Evolutionary conservation across 2,113 vertebrate genomes (phyloP), one percentile per base, ranked within the genome.

Genomic region (Hyperoodon ampullatus): DNA sequence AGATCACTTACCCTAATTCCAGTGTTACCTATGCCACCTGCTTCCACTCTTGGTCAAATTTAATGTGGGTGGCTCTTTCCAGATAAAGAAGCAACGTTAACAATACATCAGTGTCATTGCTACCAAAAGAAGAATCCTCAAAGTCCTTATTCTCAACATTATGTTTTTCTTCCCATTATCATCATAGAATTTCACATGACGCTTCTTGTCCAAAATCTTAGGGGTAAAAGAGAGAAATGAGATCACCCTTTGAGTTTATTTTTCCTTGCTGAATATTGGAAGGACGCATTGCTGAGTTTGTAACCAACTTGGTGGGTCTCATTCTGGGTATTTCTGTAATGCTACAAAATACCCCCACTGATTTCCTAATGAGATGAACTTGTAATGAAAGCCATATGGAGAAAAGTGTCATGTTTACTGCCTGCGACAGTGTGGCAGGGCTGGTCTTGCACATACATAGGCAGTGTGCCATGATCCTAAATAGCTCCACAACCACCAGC

Each of bases 341-440:
- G 80, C 92, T 44, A 33, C 80, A 87, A 63, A 95, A 78, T 63
- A 77, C 87, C 81, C 87, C 80, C 81, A 94, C 84, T 95, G 92
- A 72, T 94, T 93, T 97, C 94, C 94, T 94, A 95, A 97, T 92
- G 96, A 94, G 94, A 96, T 93, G 61, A 95, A 84, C 74, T 61
- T 92, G 88, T 90, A 90, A 78, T 81, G 87, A 61, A 95, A 93
- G 96, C 92, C 84, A 94, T 50, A 58, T 85, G 90, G 94, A 92
- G 93, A 90, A 33, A 95, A 89, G 74, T 30, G 19, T 68, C 83
- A 30, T n/a, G 55, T 71, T 90, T 81, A 90, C 84, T 66, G 84
- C 65, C 65, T 81, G 63, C 0, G 1, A 61, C 74, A 53, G n/a
- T 88, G 87, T 89, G 84, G 83, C 88, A 72, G 88, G 42, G 30